A percentile compares a stretch with the other conserved stretches of the same genome.
Conservation (phyloP, 2,888 invertebrate genomes). For the Hypena proboscidalis region DNA sequence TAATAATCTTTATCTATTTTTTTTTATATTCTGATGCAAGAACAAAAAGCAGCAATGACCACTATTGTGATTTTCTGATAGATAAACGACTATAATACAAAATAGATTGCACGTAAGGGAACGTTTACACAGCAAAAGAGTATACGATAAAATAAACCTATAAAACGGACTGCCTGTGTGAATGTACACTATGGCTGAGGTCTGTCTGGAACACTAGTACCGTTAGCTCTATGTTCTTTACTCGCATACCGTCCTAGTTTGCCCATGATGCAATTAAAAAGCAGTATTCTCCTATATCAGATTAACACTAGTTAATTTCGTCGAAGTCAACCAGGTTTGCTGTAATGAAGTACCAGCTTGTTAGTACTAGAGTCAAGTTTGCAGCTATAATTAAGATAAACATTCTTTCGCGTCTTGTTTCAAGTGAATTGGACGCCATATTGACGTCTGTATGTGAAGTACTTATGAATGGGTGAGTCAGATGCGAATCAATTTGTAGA, state of each 20-base stretch:
- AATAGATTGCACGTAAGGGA: too few relatives aligned
- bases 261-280: slow-evolving; percentile 32
- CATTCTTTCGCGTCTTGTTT: slow-evolving; percentile 39
- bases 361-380: slow-evolving; percentile 44
- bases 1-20: too few relatives aligned
- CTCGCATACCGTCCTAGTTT: slow-evolving; percentile 9
- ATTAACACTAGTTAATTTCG: slow-evolving; percentile 34
- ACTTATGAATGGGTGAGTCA: slow-evolving; percentile 36
- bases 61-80: too few relatives aligned
- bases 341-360: slow-evolving; percentile 28
- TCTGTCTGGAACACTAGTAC: too few relatives aligned
- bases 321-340: slow-evolving; percentile 34
- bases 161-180: too few relatives aligned
- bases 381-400: slow-evolving; percentile 47
- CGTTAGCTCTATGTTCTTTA: too few relatives aligned
- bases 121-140: too few relatives aligned
- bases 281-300: slow-evolving; percentile 30
- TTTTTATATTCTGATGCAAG: too few relatives aligned
- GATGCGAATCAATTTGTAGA: slow-evolving; percentile 22
- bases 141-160: too few relatives aligned
- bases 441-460: slow-evolving; percentile 30
- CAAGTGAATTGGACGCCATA: slow-evolving; percentile 38
- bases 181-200: too few relatives aligned
- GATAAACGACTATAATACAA: too few relatives aligned
- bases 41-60: too few relatives aligned